These are phyloP conservation scores for Sula dactylatra DNA, from an alignment of 2,113 vertebrate genomes.

Conservation along the genomic window DNA sequence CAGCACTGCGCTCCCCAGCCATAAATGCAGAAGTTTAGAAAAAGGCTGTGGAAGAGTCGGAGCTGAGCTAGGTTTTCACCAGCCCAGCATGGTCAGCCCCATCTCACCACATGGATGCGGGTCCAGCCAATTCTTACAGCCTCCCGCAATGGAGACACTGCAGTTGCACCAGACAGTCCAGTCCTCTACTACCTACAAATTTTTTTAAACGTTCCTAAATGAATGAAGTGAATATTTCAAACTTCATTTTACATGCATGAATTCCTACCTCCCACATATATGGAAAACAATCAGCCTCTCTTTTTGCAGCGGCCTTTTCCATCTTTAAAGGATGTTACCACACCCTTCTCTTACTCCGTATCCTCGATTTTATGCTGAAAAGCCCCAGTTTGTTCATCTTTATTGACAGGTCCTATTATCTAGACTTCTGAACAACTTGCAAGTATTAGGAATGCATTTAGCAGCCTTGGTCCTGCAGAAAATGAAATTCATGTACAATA, in stretches of 20 bases:
- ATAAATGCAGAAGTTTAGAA: not conserved
- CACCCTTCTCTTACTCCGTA: not conserved
- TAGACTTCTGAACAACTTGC: not conserved
- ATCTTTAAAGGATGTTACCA: not conserved
- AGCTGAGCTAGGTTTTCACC: not conserved
- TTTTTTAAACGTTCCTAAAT: not conserved
- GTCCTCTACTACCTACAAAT: not conserved
- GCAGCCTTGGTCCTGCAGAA: not conserved
- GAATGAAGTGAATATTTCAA: not conserved
- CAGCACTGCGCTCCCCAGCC: not conserved
- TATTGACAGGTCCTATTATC: not conserved
- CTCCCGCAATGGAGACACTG: not conserved
- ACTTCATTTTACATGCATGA: not conserved
- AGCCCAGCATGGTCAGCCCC: not conserved
- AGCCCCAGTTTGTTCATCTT: not conserved
- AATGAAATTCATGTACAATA: not conserved
- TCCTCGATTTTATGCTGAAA: not conserved
- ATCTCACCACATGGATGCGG: not conserved
- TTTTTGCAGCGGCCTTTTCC: not conserved
- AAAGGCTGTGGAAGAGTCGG: not conserved
- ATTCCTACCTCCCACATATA: not conserved
- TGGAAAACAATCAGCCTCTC: not conserved
- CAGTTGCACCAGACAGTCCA: not conserved
- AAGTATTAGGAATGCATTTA: not conserved
- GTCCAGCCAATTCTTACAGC: not conserved